Evolutionary conservation across 2,113 vertebrate genomes (phyloP), one percentile per base, ranked within the genome.

Genomic region (Benitochromis conjunctus): DNA sequence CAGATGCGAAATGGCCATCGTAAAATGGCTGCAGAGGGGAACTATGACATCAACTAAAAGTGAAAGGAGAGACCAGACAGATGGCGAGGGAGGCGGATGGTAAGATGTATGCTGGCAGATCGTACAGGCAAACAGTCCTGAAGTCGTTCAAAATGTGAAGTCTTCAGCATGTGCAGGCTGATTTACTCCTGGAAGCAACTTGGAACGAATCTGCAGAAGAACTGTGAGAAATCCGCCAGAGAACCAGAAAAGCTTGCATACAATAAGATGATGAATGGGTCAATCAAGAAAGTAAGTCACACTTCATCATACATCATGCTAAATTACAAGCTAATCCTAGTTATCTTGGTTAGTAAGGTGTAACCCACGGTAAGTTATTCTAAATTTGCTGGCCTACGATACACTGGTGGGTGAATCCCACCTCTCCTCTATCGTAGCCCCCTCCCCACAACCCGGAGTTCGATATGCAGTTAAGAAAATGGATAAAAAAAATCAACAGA

Each of bases 41-140:
- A 62, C 81, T 82, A 41, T 90, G 86, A 91, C 82, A 85, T 89
- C 77, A 54, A 89, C 41, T 34, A 10, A 66, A 88, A 89, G 90
- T 79, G 89, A 92, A 87, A 87, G 81, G 79, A 85, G 81, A 90
- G 62, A 80, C 82, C 85, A 80, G 86, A 77, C 86, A 92, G 91
- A 92, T 93, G 93, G 90, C 9, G 82, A 82, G 29, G 53, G 89
- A 94, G 90, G 86, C 74, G 66, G 80, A 80, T 71, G 57, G 86
- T 79, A 89, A 90, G 88, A 90, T 69, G 64, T 80, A 53, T 62
- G 80, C 80, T 87, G 90, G 81, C 88, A 89, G 64, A 85, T 86
- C 80, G 19, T 55, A 87, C 81, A 82, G 80, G 46, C 82, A 86
- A 54, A 74, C 83, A 83, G 85, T 80, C 71, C 64, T 58, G 62